Percentiles rank a stretch among this genome's conserved stretches.
These are phyloP conservation scores for Tinea trinotella DNA, from an alignment of 2,888 invertebrate genomes.

Conservation along the genomic window DNA sequence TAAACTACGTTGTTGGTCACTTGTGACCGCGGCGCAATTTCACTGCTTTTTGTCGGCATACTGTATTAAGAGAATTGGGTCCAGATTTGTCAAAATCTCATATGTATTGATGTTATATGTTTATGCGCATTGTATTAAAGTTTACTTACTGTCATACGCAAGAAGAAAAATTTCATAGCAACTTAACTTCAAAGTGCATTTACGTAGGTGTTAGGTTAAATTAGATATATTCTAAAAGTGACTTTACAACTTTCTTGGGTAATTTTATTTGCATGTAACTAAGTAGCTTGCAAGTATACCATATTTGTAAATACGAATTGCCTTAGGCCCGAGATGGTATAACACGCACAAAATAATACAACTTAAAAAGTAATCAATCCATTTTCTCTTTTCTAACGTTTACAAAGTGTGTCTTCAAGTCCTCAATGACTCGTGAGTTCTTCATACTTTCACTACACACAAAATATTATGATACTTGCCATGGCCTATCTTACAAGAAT, in stretches of 20 bases:
- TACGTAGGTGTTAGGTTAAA: too few species aligned
- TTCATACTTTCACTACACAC: slow-evolving; percentile 44
- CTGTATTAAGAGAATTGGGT: too few species aligned
- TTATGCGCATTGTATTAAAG: too few species aligned
- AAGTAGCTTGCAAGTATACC: background rate
- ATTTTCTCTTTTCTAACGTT: slow-evolving; percentile 59
- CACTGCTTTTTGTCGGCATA: too few species aligned
- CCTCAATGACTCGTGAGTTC: slow-evolving; percentile 62
- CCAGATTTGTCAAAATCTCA: too few species aligned
- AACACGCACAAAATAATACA: slow-evolving; percentile 37
- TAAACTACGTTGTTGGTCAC: too few species aligned
- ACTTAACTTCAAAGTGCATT: too few species aligned
- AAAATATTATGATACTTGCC: slow-evolving; percentile 48
- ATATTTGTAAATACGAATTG: background rate
- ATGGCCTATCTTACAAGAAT: background rate
- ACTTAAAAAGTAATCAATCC: slow-evolving; percentile 70
- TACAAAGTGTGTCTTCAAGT: slow-evolving; percentile 62
- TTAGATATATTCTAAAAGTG: too few species aligned
- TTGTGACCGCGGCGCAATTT: too few species aligned
- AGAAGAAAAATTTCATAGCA: too few species aligned
- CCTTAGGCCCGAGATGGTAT: background rate
- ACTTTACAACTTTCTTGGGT: background rate
- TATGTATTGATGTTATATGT: too few species aligned
- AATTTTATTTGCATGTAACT: background rate
- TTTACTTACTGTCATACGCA: too few species aligned